Base-by-base conservation (phyloP, 2,113 vertebrate species). In the Triplophysa dalaica region DNA sequence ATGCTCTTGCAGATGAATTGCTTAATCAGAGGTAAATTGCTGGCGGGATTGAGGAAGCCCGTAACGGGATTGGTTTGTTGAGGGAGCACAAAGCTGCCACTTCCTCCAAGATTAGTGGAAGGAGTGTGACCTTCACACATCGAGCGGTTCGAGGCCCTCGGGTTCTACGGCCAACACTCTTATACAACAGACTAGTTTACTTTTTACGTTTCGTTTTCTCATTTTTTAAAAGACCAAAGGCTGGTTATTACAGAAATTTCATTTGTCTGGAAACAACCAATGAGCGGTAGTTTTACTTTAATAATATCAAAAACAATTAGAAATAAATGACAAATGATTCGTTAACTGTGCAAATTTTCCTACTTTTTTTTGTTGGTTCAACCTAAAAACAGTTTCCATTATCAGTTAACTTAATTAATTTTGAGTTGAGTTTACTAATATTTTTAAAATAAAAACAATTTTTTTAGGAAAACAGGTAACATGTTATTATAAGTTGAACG, bases 11-110 rank as follows among this genome's bases (percentile, higher is more conserved):
- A 86, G 86, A 85, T 81, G 77, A 85, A 84, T 76, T 78, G 83
- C 79, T 88, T 88, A 85, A 85, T 89, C 73, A 84, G 83, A 87
- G 80, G 76, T 82, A 75, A 82, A 82, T 79, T 82, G 81, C 84
- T 86, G 75, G 68, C 80, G 88, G 82, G 81, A 83, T 38, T 64
- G 45, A 77, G 33, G 29, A 79, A 41, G 78, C 38, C 68, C 78
- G 48, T 81, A 67, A 86, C 75, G 8, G 79, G 77, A 76, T 81
- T 82, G 76, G 73, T 69, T 69, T 78, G 21, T 79, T 68, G 77
- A 69, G 73, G 62, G 48, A 65, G 64, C 70, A 86, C 67, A 83
- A 80, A 86, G 63, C 63, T 33, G 65, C 45, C 84, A 50, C 29
- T 79, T 82, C 79, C 52, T 72, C 12, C 48, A 80, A 78, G 87